A percentile compares a stretch with the other conserved stretches of the same genome.
These are phyloP conservation scores for Mustelus asterias DNA, from an alignment of 2,113 vertebrate species.

Conservation along the genomic window DNA sequence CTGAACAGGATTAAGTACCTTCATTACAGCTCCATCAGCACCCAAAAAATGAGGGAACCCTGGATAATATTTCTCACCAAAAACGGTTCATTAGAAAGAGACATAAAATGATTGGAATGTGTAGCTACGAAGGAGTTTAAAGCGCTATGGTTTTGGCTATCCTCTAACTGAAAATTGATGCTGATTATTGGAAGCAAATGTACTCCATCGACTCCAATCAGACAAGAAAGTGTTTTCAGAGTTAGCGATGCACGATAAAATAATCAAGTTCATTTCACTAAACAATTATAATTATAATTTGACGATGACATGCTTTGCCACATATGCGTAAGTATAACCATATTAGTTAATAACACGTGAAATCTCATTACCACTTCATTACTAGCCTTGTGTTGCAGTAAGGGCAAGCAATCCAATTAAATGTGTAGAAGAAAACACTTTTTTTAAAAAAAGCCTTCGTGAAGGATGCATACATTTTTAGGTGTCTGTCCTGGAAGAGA, in stretches of 20 bases:
- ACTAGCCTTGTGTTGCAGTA: background rate
- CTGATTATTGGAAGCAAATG: slow-evolving; percentile 3
- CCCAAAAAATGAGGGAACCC: background rate
- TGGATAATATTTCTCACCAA: background rate
- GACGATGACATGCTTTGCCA: slow-evolving; percentile 22
- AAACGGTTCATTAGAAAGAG: background rate
- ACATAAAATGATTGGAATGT: background rate
- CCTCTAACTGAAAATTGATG: background rate
- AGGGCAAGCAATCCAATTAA: background rate
- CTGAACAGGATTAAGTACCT: background rate
- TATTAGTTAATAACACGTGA: slow-evolving; percentile 30
- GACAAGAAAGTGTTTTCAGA: background rate
- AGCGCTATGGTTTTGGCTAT: background rate
- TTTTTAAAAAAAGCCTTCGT: background rate
- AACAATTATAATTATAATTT: slow-evolving; percentile 33
- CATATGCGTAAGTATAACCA: slow-evolving; percentile 15
- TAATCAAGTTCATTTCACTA: slow-evolving; percentile 31
- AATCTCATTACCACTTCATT: slow-evolving; percentile 26
- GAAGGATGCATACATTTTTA: background rate
- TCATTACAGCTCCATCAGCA: background rate
- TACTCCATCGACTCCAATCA: background rate
- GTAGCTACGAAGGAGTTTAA: background rate
- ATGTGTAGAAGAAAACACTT: background rate
- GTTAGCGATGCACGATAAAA: slow-evolving; percentile 27
- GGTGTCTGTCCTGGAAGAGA: background rate